Base-by-base conservation (phyloP, 2,113 vertebrate species). In the Gavia stellata region DNA sequence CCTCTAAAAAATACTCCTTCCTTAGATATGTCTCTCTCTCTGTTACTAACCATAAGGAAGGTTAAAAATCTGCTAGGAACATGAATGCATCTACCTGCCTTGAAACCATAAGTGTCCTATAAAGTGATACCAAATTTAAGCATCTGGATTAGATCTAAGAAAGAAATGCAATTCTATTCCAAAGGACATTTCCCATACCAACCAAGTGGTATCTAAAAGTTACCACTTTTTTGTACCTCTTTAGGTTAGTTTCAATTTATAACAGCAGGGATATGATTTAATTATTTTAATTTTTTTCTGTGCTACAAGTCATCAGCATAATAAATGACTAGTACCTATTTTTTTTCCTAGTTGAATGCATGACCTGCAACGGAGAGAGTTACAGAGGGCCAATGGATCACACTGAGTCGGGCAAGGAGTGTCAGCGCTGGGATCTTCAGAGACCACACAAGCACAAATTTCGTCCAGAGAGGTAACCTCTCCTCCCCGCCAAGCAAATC, bases 351-450 rank as follows among this genome's bases (percentile, higher is more conserved):
- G 99, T 99, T 97, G 99, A 99, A 97, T 99, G 99, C 95, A 98
- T 99, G 97, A 98, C 98, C 61, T 99, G 99, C 96, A 99, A 99
- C 91, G 99, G 99, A 38, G 99, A 99, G 97, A 98, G 98, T 96
- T 99, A 99, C 82, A 98, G 99, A 97, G 99, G 99, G 75, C 99
- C 99, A n/a, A 98, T 99, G 99, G 99, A 99, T 98, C 99, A 98
- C 96, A 99, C 99, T 0, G 99, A 99, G 93, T 98, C 98, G 4
- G 99, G 99, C 90, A 99, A 98, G 91, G 99, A 99, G 97, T 99
- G 99, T 92, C 99, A 99, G 96, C 99, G 99, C 65, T 99, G 99
- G 99, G 99, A 99, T 97, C 98, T 99, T 94, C 98, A 99, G 87
- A 98, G 98, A 73, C 99, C 99, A 53, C 99, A 99, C 96, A 98